Evolutionary conservation across 2,797 vertebrate species (phyloP), one percentile per base, ranked within the genome.

Genomic region (Falco peregrinus): DNA sequence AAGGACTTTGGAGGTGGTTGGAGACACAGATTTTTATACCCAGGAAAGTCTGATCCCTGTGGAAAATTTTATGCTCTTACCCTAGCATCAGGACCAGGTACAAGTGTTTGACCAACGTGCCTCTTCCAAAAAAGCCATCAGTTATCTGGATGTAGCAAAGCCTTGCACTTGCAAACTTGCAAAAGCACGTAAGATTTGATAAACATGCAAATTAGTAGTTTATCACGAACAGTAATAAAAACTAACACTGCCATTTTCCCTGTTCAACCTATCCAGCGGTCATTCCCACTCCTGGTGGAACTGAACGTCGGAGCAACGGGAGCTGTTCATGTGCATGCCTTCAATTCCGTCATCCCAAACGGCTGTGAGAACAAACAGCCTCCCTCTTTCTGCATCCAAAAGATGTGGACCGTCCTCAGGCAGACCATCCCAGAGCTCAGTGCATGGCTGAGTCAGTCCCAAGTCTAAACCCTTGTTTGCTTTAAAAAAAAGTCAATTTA

Each of bases 71-170:
- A 9, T 4, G 1, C 1, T 0, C 29, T 57, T 26, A 13, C 26
- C 57, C 39, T 57, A 13, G 35, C 43, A 26, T 59, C 33, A 24
- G 73, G 37, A 16, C 0, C 0, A 0, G 39, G 31, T 75, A 11
- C 16, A 11, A 61, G 33, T 2, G 19, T 65, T 41, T 56, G 39
- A 35, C 21, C 41, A 5, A 11, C 0, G 15, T 16, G 28, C 26
- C 31, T 78, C 53, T 41, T 48, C 80, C 70, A 43, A 14, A 16
- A 20, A 35, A 6, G 10, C 51, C 25, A 2, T 29, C 13, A 5
- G 16, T 71, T 29, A 53, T 13, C 53, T 50, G 54, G 15, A 1
- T 13, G n/a, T 17, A 39, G 76, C 76, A 68, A 24, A 57, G 57
- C 73, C 73, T 50, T 54, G 68, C n/a, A 7, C 75, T 73, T 65